phyloP scores from a whole-genome alignment of 2,797 vertebrate species.

The Phoxinus dragarum region DNA sequence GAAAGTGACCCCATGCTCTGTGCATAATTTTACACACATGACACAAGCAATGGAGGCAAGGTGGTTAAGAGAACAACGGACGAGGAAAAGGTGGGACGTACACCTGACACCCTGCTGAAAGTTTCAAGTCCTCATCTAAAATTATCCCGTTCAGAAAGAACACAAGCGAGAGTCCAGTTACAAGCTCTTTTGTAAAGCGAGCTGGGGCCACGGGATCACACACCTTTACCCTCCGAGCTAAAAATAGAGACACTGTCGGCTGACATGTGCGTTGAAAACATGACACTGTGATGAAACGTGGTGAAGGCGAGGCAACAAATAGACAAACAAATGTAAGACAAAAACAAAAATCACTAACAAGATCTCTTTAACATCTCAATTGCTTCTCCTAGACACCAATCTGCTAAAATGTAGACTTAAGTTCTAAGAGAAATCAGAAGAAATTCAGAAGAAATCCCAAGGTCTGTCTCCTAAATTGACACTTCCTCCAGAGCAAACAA shows the following conservation, averaged over 20 bases:
- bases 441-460: not conserved
- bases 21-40: constrained; percentile 37
- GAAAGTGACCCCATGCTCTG: constrained; percentile 32
- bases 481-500: not conserved
- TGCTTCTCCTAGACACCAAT: not conserved
- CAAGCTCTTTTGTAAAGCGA: constrained; percentile 71
- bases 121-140: constrained; percentile 78
- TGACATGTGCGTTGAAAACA: constrained; percentile 71
- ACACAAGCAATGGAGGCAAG: constrained; percentile 41
- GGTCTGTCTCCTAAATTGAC: not conserved
- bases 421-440: no score
- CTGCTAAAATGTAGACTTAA: not conserved
- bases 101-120: constrained; percentile 72
- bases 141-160: constrained; percentile 69
- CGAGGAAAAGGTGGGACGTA: constrained; percentile 17
- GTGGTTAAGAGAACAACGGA: constrained; percentile 21
- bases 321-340: constrained; percentile 36
- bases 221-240: constrained; percentile 67
- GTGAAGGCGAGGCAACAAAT: constrained; percentile 35
- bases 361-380: not conserved
- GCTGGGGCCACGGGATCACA: constrained; percentile 44
- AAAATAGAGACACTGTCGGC: constrained; percentile 73
- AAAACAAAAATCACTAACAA: not conserved
- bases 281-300: constrained; percentile 55
- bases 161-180: constrained; percentile 78